Percentiles rank a stretch among this genome's conserved stretches.
Conservation (phyloP, 2,888 invertebrate genomes). For the Sepioteuthis lessoniana region DNA sequence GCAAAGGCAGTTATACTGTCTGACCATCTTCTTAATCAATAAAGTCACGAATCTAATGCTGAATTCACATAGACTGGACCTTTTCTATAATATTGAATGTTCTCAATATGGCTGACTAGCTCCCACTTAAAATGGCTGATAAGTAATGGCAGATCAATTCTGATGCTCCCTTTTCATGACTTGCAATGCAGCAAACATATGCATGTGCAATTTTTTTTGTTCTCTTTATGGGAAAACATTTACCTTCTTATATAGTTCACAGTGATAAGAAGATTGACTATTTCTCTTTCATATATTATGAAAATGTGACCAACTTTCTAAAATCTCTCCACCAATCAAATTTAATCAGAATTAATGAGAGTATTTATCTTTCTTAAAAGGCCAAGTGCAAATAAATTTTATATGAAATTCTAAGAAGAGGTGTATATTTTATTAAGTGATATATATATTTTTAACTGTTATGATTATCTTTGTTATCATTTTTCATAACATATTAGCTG, state of each 20-base stretch:
- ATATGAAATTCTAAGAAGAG: no score
- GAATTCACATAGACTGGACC: background rate
- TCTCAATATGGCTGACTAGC: background rate
- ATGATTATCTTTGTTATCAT: no score
- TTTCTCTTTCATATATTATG: background rate
- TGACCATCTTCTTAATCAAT: background rate
- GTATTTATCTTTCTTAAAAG: no score
- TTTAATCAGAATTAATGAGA: background rate
- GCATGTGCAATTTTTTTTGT: background rate
- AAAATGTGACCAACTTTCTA: background rate
- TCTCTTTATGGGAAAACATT: background rate
- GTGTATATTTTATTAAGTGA: no score
- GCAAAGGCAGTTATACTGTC: background rate
- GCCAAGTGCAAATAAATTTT: no score
- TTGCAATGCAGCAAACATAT: background rate
- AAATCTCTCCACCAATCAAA: background rate
- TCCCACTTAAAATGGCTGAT: background rate
- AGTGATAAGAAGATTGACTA: background rate
- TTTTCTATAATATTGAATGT: background rate
- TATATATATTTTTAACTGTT: no score
- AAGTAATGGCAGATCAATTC: background rate
- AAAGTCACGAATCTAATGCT: background rate
- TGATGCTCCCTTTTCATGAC: background rate
- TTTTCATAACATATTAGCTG: no score
- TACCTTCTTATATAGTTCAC: background rate